A percentile compares a stretch with the other conserved stretches of the same genome.
Conservation (phyloP, 2,113 vertebrate species). For the Sinocyclocheilus maitianheensis region DNA sequence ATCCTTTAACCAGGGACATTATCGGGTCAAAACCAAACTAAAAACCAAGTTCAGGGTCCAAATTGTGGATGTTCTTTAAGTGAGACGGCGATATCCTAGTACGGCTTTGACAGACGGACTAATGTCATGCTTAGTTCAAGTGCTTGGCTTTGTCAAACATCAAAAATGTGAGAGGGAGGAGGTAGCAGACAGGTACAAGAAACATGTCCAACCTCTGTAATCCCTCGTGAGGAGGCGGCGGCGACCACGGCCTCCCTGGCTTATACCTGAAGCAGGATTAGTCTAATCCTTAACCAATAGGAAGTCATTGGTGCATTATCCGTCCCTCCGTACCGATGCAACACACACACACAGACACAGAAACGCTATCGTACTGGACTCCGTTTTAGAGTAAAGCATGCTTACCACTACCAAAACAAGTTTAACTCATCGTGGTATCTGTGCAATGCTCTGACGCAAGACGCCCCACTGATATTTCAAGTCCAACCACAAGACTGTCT, state of each 20-base stretch:
- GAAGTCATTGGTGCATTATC: conserved; percentile 9
- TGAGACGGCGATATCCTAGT: background rate
- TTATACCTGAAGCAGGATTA: conserved; percentile 62
- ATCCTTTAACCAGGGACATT: background rate
- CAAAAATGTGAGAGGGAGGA: conserved; percentile 16
- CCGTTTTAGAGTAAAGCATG: background rate
- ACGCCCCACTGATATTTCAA: background rate
- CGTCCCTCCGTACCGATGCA: background rate
- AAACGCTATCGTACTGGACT: background rate
- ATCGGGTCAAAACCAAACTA: background rate
- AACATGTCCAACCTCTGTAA: conserved; percentile 57
- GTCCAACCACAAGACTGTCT: background rate
- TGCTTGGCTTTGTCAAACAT: conserved; percentile 21
- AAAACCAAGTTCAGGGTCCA: conserved; percentile 4
- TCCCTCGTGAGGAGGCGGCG: conserved; percentile 48
- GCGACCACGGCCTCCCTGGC: conserved; percentile 36
- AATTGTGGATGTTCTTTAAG: background rate
- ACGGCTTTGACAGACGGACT: conserved; percentile 10
- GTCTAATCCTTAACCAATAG: conserved; percentile 63
- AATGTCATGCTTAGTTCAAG: background rate
- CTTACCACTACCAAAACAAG: conserved; percentile 27
- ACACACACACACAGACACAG: background rate
- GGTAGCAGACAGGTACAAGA: conserved; percentile 31
- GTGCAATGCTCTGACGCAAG: conserved; percentile 37
- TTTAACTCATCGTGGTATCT: conserved; percentile 24